Conservation (phyloP, 64 coral and sea anemone genomes). For the Catalaphyllia jardinei region DNA sequence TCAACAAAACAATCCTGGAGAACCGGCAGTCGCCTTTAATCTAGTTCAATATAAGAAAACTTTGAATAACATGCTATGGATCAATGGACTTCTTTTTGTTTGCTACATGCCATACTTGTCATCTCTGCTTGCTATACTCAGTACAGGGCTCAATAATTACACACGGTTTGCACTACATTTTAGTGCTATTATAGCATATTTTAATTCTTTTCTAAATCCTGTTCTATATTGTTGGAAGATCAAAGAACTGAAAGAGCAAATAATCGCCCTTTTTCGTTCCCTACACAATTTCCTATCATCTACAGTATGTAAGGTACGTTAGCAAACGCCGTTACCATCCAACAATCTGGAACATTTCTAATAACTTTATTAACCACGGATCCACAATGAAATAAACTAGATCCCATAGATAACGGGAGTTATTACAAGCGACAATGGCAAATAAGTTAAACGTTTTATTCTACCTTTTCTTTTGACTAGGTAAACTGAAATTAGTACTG, state of each 20-base stretch:
- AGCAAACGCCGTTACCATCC: not conserved
- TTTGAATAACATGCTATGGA: constrained; percentile 7
- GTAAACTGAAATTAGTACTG: too few species aligned
- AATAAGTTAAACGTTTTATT: too few species aligned
- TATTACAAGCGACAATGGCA: too few species aligned
- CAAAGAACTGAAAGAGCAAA: constrained; percentile 9
- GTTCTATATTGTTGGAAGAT: not conserved
- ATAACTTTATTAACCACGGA: too few species aligned
- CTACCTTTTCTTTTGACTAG: too few species aligned
- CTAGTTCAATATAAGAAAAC: not conserved
- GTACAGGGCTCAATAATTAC: not conserved
- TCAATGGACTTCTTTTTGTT: not conserved
- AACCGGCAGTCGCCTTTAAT: not conserved
- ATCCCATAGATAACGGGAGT: too few species aligned
- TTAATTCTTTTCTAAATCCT: too few species aligned
- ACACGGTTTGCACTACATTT: not conserved
- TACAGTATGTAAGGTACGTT: not conserved
- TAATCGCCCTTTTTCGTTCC: not conserved
- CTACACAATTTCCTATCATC: not conserved
- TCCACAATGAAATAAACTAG: too few species aligned
- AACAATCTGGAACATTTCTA: not conserved
- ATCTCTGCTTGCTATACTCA: not conserved
- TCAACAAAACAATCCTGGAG: too few species aligned
- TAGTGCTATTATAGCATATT: not conserved
- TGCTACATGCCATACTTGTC: constrained; percentile 4